Base-by-base conservation (phyloP, 2,797 vertebrate genomes). In the Cossypha dichroa region DNA sequence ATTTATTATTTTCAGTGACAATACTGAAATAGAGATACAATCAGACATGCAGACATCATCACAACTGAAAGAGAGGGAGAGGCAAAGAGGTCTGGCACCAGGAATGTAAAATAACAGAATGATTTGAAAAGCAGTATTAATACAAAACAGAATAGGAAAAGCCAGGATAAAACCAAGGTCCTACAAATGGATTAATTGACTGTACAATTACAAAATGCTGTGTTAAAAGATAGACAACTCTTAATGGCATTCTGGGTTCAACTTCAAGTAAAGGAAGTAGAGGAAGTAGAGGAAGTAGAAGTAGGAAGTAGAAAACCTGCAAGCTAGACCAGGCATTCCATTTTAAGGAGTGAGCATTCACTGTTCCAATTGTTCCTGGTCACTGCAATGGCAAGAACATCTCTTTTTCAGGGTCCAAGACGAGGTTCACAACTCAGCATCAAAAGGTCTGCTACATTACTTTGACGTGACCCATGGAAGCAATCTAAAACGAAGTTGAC, bases 401-500 rank as follows among this genome's bases (percentile, higher is more conserved):
- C 11, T 43, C 15, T 33, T 82, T 75, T 54, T 34, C 43, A 85
- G 16, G 5, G 21, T 43, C 43, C 34, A 76, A 75, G 33, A 9
- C n/a, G 67, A 74, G n/a, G 19, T 36, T 84, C 22, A 70, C 88
- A 90, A 85, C 59, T 51, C 64, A 80, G 15, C 25, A 41, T 48
- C 7, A 70, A 41, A 1, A 77, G 8, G 23, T 51, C 46, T 85
- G n/a, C 6, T 10, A 12, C 45, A 38, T 51, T 46, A 67, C 15
- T 46, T 68, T 45, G 72, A 38, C 4, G 8, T 7, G 21, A 88
- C 5, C 26, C 16, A 28, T 2, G 4, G 54, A 84, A 86, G 16
- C 22, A 75, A 52, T 26, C 25, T 64, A 56, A 81, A 79, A 34
- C 0, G 0, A 63, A 64, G 21, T 0, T 48, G 29, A n/a, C 2